These are phyloP conservation scores for Drosophila baimaii DNA, from an alignment of 1,140 invertebrate genomes.

Conservation along the genomic window DNA sequence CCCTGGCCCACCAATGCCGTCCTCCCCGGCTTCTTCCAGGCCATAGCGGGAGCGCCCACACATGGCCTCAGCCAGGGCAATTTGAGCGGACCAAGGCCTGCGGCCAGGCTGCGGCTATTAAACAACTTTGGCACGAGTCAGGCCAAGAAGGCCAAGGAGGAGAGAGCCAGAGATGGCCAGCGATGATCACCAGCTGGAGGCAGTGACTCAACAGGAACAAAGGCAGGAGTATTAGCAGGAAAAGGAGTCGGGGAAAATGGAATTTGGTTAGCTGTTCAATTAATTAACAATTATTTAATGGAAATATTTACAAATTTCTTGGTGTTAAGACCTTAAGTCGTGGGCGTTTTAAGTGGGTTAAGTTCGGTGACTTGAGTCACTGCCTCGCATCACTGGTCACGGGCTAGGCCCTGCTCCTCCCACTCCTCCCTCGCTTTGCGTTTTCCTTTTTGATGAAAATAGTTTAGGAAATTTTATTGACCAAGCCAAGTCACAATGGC, in stretches of 20 bases:
- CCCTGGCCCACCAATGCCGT: constrained; percentile 27
- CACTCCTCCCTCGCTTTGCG: constrained; percentile 22
- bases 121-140: constrained; percentile 76
- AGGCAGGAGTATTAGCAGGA: neutral
- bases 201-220: constrained; percentile 22
- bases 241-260: neutral
- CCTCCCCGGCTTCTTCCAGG: constrained; percentile 28
- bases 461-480: constrained; percentile 66
- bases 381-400: constrained; percentile 43
- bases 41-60: constrained; percentile 62
- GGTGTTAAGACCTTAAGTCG: neutral
- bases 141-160: constrained; percentile 19
- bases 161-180: constrained; percentile 26
- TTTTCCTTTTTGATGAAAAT: constrained; percentile 40
- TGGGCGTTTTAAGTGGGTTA: constrained; percentile 22
- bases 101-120: constrained; percentile 63
- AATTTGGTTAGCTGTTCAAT: no score
- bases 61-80: constrained; percentile 49
- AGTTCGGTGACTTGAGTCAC: constrained; percentile 35
- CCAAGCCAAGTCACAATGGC: constrained; percentile 46
- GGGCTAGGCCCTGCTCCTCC: constrained; percentile 14
- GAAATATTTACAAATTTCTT: neutral
- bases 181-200: constrained; percentile 10
- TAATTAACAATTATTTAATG: no score
- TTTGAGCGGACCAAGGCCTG: constrained; percentile 53